Base-by-base conservation (phyloP, 2,797 vertebrate genomes). In the Esox masquinongy region DNA sequence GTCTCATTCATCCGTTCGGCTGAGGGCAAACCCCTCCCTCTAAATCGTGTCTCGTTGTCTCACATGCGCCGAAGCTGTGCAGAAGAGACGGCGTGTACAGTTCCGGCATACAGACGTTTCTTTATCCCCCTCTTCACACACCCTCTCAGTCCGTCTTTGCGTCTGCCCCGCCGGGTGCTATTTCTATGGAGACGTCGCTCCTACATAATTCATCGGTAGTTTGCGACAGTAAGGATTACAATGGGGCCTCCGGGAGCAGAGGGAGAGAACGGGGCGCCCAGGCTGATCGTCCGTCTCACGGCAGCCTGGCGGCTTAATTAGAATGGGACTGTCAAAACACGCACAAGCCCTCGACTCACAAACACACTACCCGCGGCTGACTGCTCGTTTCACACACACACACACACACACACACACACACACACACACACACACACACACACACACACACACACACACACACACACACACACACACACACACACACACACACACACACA, bases 171-270 rank as follows among this genome's bases (percentile, higher is more conserved):
- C 73, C 68, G 88, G 85, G 80, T 78, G 76, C 77, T 79, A 74
- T 79, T 83, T 74, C 84, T 74, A 70, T 64, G 75, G 68, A 82
- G 78, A 77, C 78, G 76, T 70, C 1, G 16, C n/a, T 49, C 47
- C 74, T 86, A 73, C 79, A 83, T 87, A 85, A 88, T 88, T 86
- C 75, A 84, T 73, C 59, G 70, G 29, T n/a, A 31, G 74, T 34
- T 77, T 24, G 75, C 77, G 70, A 68, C 24, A 74, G 81, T 79
- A 87, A 85, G 76, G 82, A 86, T 75, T 82, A 83, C 82, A 81
- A 81, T 77, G 79, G 75, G 78, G 72, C 83, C 83, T 79, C 49
- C 4, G 85, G 84, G 80, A 79, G 29, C 15, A 49, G 63, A 71
- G 6, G 68, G 72, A 79, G 64, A 74, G 73, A 73, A 16, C 77